Percentiles rank a stretch among this genome's conserved stretches.
Evolutionary conservation across 1,140 invertebrate species (phyloP).

Genomic region (Lordiphosa stackelbergi): DNA sequence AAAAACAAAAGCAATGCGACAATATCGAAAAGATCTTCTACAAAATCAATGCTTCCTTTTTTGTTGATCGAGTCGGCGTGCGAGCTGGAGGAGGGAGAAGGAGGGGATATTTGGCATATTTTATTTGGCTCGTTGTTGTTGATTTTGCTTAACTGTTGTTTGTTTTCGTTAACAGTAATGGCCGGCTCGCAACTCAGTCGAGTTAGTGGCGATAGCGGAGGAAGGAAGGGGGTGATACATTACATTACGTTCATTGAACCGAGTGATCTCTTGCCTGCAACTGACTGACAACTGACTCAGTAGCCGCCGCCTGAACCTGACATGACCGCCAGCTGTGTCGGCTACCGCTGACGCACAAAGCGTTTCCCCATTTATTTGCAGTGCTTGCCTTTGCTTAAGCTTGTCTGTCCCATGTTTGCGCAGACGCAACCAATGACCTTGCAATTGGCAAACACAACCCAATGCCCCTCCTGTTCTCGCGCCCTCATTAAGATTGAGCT

Average conservation of each 20-base stretch:
- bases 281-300: conserved; percentile 28
- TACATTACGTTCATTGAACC: conserved; percentile 71
- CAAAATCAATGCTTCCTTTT: conserved; percentile 62
- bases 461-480: conserved; percentile 24
- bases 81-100: conserved; percentile 8
- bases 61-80: conserved; percentile 13
- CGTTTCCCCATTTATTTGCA: conserved; percentile 36
- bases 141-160: conserved; percentile 62
- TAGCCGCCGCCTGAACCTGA: conserved; percentile 40
- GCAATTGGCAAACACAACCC: conserved; percentile 48
- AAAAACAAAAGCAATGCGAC: conserved; percentile 17
- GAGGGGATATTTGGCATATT: conserved; percentile 43
- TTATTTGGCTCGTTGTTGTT: conserved; percentile 45
- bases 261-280: conserved; percentile 35
- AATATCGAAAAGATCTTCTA: conserved; percentile 47
- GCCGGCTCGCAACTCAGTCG: conserved; percentile 19
- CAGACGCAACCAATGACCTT: conserved; percentile 68
- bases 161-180: conserved; percentile 72
- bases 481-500: conserved; percentile 42
- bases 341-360: conserved; percentile 32
- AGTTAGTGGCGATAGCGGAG: too few relatives aligned
- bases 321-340: conserved; percentile 16
- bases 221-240: conserved; percentile 19
- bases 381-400: conserved; percentile 29
- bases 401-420: conserved; percentile 37